Base-by-base conservation (phyloP, 1,140 invertebrate genomes). In the Ceratitis capitata region DNA sequence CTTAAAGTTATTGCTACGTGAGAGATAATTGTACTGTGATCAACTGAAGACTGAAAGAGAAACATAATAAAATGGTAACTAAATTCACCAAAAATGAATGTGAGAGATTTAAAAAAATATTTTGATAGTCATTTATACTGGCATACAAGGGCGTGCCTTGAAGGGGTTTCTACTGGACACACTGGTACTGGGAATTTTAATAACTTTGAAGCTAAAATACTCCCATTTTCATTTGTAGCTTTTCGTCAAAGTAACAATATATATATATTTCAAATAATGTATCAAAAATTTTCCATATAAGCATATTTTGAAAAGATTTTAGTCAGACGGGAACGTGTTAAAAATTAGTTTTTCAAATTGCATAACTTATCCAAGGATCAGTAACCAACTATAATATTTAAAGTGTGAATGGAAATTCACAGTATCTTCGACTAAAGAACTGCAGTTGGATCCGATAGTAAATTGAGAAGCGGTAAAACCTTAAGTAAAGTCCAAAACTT, bases 221-320 rank as follows among this genome's bases (percentile, higher is more conserved):
- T 47, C 49, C 23, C 42, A 78, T 14, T 49, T 5, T 82, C 23
- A 2, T 53, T 16, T 35, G 5, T 12, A 29, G 14, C 19, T 16
- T 19, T 19, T 69, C 19, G 32, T 69, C 39, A 12, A 9, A 82
- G 49, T 82, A 82, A 53, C 45, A 3, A n/a, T 49, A 19, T 23
- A 10, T 82, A n/a, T 49, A 19, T 23, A 10, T 82, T 35, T 49
- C 49, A 47, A 82, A 26, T 16, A 82, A 82, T 49, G 14, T 82
- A 47, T 53, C 29, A 49, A 29, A 82, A 82, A 29, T 29, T 82
- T 82, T 82, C 49, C 45, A 82, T 42, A 47, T n/a, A 39, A 82
- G 10, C 78, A 82, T 82, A 82, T 82, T 82, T 82, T 35, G 45
- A 82, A 82, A 82, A 53, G 78, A 26, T 82, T 82, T 82, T 49